These are phyloP conservation scores for Nezara viridula DNA, from an alignment of 2,888 invertebrate species.

Conservation along the genomic window DNA sequence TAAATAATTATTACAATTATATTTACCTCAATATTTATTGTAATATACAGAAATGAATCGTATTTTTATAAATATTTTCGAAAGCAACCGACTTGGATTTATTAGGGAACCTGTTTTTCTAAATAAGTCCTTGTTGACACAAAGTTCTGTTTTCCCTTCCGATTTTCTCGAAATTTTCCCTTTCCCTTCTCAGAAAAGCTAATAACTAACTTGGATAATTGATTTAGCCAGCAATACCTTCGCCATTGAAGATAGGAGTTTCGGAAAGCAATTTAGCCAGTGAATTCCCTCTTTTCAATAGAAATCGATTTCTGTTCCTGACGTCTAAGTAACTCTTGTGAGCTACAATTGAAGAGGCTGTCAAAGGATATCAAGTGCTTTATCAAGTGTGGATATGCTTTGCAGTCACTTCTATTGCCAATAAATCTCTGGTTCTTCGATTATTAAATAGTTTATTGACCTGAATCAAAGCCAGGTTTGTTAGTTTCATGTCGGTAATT, in stretches of 20 bases:
- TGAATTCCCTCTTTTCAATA: neutral
- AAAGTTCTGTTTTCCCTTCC: neutral
- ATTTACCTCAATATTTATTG: too few species aligned
- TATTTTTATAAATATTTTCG: neutral
- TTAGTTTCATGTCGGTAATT: too few species aligned
- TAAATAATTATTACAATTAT: too few species aligned
- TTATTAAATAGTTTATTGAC: neutral
- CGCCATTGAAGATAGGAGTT: neutral
- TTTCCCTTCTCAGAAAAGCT: neutral
- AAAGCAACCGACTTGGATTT: neutral
- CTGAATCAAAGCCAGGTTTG: neutral
- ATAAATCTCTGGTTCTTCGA: neutral
- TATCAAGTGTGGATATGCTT: neutral
- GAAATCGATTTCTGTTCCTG: neutral
- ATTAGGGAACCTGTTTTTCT: neutral
- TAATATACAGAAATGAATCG: too few species aligned
- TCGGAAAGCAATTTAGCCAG: neutral
- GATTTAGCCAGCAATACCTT: neutral
- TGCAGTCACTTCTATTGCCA: neutral
- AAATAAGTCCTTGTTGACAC: neutral
- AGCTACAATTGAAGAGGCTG: neutral
- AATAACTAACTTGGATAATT: neutral
- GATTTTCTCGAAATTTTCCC: neutral
- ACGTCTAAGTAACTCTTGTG: neutral
- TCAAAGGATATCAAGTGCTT: neutral